These are phyloP conservation scores for Nineta flava DNA, from an alignment of 2,888 invertebrate species.

Conservation along the genomic window DNA sequence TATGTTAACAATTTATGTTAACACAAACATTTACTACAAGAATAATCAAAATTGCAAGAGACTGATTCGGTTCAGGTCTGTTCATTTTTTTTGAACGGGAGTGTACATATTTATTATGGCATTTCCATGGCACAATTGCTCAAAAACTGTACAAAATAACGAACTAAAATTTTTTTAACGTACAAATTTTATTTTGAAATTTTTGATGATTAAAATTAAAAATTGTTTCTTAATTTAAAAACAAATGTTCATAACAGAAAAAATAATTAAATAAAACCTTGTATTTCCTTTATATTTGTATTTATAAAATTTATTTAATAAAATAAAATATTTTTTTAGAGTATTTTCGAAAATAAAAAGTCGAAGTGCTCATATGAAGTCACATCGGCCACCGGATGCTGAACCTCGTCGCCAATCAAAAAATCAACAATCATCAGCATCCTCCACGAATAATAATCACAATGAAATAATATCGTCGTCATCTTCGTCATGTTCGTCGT, in stretches of 20 bases:
- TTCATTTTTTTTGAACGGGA: too few species aligned
- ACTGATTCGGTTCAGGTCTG: too few species aligned
- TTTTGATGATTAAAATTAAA: not conserved
- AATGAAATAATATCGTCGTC: constrained; percentile 11
- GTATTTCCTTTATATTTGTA: not conserved
- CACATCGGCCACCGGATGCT: constrained; percentile 82
- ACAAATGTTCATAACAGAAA: not conserved
- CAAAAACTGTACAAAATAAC: too few species aligned
- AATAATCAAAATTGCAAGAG: too few species aligned
- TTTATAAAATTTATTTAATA: not conserved
- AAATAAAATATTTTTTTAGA: constrained; percentile 43
- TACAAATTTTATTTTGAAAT: not conserved
- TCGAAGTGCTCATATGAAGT: constrained; percentile 99
- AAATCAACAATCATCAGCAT: constrained; percentile 14
- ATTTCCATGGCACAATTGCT: too few species aligned
- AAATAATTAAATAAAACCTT: not conserved
- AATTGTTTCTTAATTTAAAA: not conserved
- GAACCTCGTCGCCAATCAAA: constrained; percentile 50
- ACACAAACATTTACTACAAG: too few species aligned
- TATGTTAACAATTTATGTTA: too few species aligned
- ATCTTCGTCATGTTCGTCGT: constrained; percentile 11
- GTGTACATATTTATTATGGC: too few species aligned
- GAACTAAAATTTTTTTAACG: not conserved
- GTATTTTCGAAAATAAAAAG: constrained; percentile 97
- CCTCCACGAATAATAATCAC: constrained; percentile 9